Percentiles rank a stretch among this genome's conserved stretches.
Evolutionary conservation across 1,140 invertebrate genomes (phyloP).

Genomic region (Globodera rostochiensis): DNA sequence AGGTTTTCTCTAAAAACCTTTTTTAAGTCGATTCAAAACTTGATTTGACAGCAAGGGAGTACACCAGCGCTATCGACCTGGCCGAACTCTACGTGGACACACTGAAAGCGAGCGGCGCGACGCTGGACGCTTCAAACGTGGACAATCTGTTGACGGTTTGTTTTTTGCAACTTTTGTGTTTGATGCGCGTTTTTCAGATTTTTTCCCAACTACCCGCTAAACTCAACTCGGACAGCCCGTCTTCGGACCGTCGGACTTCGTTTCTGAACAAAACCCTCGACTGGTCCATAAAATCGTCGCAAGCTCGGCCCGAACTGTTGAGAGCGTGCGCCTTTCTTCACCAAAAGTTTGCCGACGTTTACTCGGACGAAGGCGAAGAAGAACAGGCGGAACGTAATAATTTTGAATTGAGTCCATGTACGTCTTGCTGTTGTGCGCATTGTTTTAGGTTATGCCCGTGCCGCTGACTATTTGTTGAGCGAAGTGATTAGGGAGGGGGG

Average conservation of each 20-base stretch:
- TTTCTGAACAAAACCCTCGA: conserved; percentile 34
- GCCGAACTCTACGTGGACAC: conserved; percentile 46
- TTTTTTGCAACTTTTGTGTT: background rate
- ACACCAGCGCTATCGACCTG: conserved; percentile 41
- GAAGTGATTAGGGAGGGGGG: conserved; percentile 6
- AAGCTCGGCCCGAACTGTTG: conserved; percentile 12
- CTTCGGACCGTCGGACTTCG: conserved; percentile 1
- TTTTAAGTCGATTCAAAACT: too few relatives aligned
- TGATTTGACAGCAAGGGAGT: conserved; percentile 14
- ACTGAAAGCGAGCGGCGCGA: background rate
- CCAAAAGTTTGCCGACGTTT: conserved; percentile 13
- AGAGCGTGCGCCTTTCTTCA: conserved; percentile 13
- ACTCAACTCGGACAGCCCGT: conserved; percentile 16
- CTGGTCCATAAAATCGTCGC: conserved; percentile 12
- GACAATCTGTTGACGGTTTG: conserved; percentile 11
- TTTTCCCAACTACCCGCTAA: conserved; percentile 9
- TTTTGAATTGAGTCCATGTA: background rate
- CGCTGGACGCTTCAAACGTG: background rate
- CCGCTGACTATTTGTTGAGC: conserved; percentile 13
- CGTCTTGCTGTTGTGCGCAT: background rate
- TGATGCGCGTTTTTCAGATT: background rate
- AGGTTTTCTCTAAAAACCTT: background rate
- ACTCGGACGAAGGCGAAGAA: conserved; percentile 2
- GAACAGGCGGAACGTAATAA: conserved; percentile 6
- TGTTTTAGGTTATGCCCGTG: background rate